phyloP scores from a whole-genome alignment of 1,140 invertebrate genomes.

The Drosophila ogumai region DNA sequence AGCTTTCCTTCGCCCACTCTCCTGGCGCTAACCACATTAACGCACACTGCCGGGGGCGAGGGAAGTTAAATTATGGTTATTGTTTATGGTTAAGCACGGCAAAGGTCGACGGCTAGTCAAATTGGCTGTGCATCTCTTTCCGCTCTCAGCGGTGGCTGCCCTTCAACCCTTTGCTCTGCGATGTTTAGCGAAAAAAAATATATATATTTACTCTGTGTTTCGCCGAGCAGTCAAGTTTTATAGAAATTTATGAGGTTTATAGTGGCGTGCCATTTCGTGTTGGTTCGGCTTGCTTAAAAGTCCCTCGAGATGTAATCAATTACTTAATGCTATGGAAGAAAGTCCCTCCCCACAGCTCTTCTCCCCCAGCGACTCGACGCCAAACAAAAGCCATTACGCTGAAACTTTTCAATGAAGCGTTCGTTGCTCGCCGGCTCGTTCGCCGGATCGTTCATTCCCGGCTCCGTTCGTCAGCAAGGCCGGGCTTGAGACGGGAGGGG shows the following conservation, averaged over 20 bases:
- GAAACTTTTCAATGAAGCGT: conserved; percentile 83
- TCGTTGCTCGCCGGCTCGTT: conserved; percentile 39
- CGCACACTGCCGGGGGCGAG: conserved; percentile 30
- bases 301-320: conserved; percentile 85
- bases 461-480: conserved; percentile 24
- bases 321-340: conserved; percentile 84
- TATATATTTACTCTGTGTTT: conserved; percentile 74
- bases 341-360: conserved; percentile 21
- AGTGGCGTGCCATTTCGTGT: conserved; percentile 75
- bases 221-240: conserved; percentile 77
- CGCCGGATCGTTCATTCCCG: conserved; percentile 35
- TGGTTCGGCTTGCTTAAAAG: conserved; percentile 79
- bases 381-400: conserved; percentile 82
- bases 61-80: conserved; percentile 80
- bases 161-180: conserved; percentile 11
- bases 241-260: conserved; percentile 82
- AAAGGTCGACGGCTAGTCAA: conserved; percentile 64
- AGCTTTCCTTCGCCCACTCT: background rate
- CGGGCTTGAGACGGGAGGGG: background rate
- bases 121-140: conserved; percentile 31
- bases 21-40: conserved; percentile 67
- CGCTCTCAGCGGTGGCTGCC: conserved; percentile 14
- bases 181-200: conserved; percentile 56
- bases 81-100: conserved; percentile 77
- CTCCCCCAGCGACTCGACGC: conserved; percentile 48